phyloP scores from a whole-genome alignment of 2,113 vertebrate genomes.

The Triplophysa siluroides region DNA sequence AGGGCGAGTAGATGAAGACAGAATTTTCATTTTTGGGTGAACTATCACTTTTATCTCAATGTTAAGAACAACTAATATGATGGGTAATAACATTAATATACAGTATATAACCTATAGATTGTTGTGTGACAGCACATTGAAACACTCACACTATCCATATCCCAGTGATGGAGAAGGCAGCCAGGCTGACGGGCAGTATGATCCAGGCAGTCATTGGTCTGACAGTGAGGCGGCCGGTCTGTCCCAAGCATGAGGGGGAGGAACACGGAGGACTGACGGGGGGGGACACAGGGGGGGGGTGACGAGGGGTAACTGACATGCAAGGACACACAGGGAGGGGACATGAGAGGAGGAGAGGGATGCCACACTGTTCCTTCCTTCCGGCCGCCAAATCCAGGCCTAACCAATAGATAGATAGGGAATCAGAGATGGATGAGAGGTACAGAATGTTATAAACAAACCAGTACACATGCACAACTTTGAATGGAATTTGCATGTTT shows the following conservation, averaged over 20 bases:
- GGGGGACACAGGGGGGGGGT: slow-evolving; percentile 56
- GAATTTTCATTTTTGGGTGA: neutral
- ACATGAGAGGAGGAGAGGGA: slow-evolving; percentile 65
- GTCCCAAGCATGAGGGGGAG: slow-evolving; percentile 77
- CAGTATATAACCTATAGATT: neutral
- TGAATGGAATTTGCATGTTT: no score
- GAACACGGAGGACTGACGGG: slow-evolving; percentile 53
- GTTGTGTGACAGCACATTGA: neutral
- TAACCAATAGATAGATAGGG: neutral
- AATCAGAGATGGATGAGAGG: neutral
- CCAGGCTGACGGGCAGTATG: slow-evolving; percentile 90
- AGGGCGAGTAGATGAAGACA: no score
- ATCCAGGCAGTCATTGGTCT: slow-evolving; percentile 95
- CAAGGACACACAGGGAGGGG: slow-evolving; percentile 66
- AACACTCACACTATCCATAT: slow-evolving; percentile 94
- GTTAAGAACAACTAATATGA: neutral
- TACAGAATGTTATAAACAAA: neutral
- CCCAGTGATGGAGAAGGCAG: slow-evolving; percentile 91
- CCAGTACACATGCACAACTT: no score
- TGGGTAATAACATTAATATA: no score
- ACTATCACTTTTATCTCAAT: neutral
- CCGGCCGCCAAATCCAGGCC: slow-evolving; percentile 31
- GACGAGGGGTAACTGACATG: slow-evolving; percentile 66
- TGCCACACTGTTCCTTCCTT: slow-evolving; percentile 36
- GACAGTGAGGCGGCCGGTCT: slow-evolving; percentile 73